A percentile compares a stretch with the other conserved stretches of the same genome.
Conservation (phyloP, 2,888 invertebrate genomes). For the Cantharis lateralis region DNA sequence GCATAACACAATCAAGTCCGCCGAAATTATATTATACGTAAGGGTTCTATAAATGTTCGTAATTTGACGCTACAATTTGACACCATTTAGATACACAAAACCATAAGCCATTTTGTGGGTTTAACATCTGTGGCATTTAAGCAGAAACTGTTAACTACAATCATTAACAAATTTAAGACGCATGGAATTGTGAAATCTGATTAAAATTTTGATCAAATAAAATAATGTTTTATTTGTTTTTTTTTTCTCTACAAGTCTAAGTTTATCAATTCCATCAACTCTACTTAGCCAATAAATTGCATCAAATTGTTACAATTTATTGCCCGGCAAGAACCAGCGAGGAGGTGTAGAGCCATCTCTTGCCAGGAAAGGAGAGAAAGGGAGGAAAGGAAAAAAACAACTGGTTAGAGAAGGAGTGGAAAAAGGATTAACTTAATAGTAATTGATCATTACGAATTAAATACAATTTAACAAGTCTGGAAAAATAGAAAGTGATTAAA, state of each 20-base stretch:
- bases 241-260: background rate
- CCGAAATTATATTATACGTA: slow-evolving; percentile 1
- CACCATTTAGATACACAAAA: slow-evolving; percentile 4
- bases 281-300: background rate
- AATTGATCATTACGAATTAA: background rate
- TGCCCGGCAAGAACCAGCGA: background rate
- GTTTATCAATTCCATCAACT: background rate
- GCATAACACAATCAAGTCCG: background rate
- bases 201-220: background rate
- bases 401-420: background rate
- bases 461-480: background rate
- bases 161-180: background rate
- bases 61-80: slow-evolving; percentile 2
- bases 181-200: background rate
- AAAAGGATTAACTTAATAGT: background rate
- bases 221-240: background rate
- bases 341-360: background rate
- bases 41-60: background rate
- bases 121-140: background rate
- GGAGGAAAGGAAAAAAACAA: background rate
- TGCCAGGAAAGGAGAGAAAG: background rate
- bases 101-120: slow-evolving; percentile 8
- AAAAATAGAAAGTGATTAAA: background rate
- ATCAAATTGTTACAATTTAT: background rate
- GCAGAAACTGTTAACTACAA: background rate